Percentiles rank a stretch among this genome's conserved stretches.
Conservation (phyloP, 1,140 invertebrate genomes). For the Neotoxoptera formosana region DNA sequence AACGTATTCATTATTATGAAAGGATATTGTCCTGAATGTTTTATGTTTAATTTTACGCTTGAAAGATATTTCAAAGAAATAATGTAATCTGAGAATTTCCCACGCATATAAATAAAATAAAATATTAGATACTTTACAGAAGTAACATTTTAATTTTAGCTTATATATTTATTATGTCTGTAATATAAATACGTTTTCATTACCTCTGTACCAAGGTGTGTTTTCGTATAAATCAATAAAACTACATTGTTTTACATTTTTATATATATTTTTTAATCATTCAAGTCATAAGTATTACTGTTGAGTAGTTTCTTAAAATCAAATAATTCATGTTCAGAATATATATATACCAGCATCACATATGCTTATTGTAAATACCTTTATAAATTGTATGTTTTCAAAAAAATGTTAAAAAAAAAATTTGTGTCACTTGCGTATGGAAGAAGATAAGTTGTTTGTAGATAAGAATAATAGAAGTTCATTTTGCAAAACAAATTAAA, state of each 20-base stretch:
- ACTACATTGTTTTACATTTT: background rate
- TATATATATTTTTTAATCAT: background rate
- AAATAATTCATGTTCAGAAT: too few species aligned
- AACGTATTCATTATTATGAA: background rate
- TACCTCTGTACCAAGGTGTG: background rate
- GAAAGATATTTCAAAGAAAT: constrained; percentile 12
- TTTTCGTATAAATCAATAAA: background rate
- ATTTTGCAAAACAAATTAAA: background rate
- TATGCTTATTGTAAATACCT: too few species aligned
- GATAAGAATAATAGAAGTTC: background rate
- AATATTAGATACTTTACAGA: background rate
- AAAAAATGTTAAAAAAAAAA: too few species aligned
- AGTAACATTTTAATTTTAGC: background rate
- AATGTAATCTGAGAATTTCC: background rate
- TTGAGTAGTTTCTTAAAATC: too few species aligned
- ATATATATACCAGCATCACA: too few species aligned
- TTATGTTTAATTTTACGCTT: constrained; percentile 20
- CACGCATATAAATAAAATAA: background rate
- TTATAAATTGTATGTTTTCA: too few species aligned
- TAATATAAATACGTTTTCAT: background rate
- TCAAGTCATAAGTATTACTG: too few species aligned
- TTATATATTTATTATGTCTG: background rate
- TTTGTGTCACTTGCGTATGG: background rate
- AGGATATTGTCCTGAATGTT: background rate
- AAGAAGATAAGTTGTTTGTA: background rate